Percentiles rank a stretch among this genome's conserved stretches.
Conservation (phyloP, 2,888 invertebrate genomes). For the Thymelicus sylvestris region DNA sequence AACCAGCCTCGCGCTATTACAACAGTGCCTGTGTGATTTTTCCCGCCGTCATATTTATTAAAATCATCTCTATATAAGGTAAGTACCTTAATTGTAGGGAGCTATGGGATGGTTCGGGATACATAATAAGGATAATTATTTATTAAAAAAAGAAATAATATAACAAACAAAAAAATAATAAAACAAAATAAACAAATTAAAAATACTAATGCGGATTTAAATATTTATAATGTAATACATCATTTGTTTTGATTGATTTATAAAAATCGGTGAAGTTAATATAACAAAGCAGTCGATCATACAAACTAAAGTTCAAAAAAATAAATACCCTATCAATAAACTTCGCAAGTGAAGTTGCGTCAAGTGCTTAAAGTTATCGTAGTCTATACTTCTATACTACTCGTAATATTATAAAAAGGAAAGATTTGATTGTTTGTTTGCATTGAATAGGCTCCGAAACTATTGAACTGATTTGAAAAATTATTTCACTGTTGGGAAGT, state of each 20-base stretch:
- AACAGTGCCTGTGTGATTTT: slow-evolving; percentile 82
- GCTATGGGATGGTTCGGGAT: slow-evolving; percentile 60
- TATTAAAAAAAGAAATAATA: slow-evolving; percentile 3
- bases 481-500: too few relatives aligned
- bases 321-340: background rate
- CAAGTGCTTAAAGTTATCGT: slow-evolving; percentile 17
- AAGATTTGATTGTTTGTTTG: too few relatives aligned
- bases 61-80: slow-evolving; percentile 67
- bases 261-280: background rate
- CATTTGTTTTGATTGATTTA: too few relatives aligned
- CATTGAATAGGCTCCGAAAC: too few relatives aligned
- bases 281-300: background rate
- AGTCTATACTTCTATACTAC: too few relatives aligned
- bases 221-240: too few relatives aligned
- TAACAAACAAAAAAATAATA: background rate
- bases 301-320: too few relatives aligned
- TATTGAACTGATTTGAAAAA: too few relatives aligned
- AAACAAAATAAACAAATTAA: background rate
- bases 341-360: slow-evolving; percentile 9
- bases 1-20: slow-evolving; percentile 83
- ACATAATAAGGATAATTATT: slow-evolving; percentile 12
- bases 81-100: slow-evolving; percentile 65
- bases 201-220: too few relatives aligned
- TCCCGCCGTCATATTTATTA: slow-evolving; percentile 76
- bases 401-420: too few relatives aligned